A percentile compares a stretch with the other conserved stretches of the same genome.
Conservation (phyloP, 2,797 vertebrate species). For the Neopelma chrysocephalum region DNA sequence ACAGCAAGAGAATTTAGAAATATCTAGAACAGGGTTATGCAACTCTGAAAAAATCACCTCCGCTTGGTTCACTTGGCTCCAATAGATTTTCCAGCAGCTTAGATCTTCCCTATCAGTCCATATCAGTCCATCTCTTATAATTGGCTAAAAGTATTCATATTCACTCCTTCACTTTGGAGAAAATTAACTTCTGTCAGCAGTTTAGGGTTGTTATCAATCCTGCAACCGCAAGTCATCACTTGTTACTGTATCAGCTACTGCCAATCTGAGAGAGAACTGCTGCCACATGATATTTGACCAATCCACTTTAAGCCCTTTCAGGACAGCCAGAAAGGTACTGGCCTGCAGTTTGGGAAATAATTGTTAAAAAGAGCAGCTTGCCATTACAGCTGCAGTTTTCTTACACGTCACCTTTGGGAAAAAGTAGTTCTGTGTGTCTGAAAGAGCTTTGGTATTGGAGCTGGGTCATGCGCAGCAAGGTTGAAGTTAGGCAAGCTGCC, state of each 20-base stretch:
- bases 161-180: neutral
- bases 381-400: neutral
- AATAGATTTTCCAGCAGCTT: neutral
- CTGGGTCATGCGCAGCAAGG: neutral
- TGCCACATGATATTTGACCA: neutral
- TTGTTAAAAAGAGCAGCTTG: neutral
- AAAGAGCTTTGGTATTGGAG: neutral
- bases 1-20: neutral
- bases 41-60: neutral
- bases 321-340: neutral
- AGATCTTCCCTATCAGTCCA: neutral
- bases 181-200: neutral
- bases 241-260: neutral
- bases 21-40: neutral
- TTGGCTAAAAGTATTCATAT: neutral
- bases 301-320: neutral
- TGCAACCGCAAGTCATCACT: neutral
- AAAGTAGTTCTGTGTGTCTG: neutral
- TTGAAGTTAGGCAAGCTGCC: neutral
- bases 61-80: neutral
- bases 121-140: neutral
- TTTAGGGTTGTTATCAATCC: neutral
- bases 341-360: neutral
- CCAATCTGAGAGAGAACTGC: neutral
- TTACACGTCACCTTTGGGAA: neutral